Evolutionary conservation across 2,113 vertebrate species (phyloP).

Genomic region (Dissostichus mawsoni): DNA sequence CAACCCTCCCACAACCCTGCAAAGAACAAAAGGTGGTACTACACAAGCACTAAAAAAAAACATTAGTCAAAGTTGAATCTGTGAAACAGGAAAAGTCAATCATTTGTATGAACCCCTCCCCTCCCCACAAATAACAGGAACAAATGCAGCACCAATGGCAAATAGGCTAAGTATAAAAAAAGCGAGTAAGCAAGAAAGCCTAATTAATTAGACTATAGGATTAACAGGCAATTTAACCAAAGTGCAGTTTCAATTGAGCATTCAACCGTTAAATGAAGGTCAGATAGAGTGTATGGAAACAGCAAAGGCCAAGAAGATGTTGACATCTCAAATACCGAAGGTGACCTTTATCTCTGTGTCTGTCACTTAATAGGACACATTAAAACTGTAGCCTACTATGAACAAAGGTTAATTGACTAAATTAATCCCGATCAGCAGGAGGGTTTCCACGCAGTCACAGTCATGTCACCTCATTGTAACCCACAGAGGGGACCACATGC

Average conservation of each 20-base stretch:
- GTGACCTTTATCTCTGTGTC: not conserved
- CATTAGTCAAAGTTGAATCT: not conserved
- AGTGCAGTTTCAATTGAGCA: not conserved
- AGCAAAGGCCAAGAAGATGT: not conserved
- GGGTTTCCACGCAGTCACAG: not conserved
- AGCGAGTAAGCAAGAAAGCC: not conserved
- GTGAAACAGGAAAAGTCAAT: not conserved
- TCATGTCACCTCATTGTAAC: constrained; percentile 1
- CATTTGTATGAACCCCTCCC: not conserved
- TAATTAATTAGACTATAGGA: not conserved
- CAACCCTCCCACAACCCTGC: too few species aligned
- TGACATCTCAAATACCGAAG: not conserved
- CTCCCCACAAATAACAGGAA: too few species aligned
- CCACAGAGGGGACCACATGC: not conserved
- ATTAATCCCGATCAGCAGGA: not conserved
- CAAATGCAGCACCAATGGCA: not conserved
- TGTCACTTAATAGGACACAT: not conserved
- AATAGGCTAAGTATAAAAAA: not conserved
- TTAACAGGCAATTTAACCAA: not conserved
- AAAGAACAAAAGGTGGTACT: too few species aligned
- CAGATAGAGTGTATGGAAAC: not conserved
- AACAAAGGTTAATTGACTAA: not conserved
- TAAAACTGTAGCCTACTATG: not conserved
- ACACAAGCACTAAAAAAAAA: not conserved
- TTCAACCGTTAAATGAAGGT: not conserved